phyloP scores from a whole-genome alignment of 2,888 invertebrate species.

The Conops quadrifasciatus region DNA sequence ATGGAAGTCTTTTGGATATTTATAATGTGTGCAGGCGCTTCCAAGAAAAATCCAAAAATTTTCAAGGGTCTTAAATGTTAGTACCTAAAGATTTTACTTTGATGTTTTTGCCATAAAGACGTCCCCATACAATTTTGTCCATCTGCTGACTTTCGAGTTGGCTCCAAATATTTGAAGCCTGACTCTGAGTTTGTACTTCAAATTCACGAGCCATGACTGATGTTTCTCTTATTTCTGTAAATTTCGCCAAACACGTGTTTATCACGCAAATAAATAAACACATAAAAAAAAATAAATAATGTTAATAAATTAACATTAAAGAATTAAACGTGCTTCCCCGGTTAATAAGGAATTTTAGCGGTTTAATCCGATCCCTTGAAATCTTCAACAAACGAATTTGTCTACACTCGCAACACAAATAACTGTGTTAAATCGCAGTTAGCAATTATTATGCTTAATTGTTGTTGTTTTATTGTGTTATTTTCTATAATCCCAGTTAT shows the following conservation, averaged over 20 bases:
- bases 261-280: background rate
- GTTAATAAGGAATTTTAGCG: slow-evolving; percentile 1
- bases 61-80: too few relatives aligned
- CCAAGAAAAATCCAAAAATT: too few relatives aligned
- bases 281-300: background rate
- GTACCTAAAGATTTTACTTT: slow-evolving; percentile 64
- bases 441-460: background rate
- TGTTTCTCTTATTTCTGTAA: background rate
- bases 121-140: slow-evolving; percentile 62
- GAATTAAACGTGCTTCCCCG: background rate
- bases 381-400: background rate
- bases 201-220: slow-evolving; percentile 27
- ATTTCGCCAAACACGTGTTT: background rate
- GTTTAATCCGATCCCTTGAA: background rate
- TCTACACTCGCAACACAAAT: slow-evolving; percentile 5
- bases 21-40: too few relatives aligned
- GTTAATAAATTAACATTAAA: background rate
- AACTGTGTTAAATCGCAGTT: slow-evolving; percentile 30
- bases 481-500: too few relatives aligned
- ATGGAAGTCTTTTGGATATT: too few relatives aligned
- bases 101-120: slow-evolving; percentile 62
- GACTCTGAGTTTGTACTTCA: slow-evolving; percentile 54
- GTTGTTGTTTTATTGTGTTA: too few relatives aligned
- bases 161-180: slow-evolving; percentile 58
- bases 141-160: slow-evolving; percentile 63